These are phyloP conservation scores for Tetramorium bicarinatum DNA, from an alignment of 2,888 invertebrate genomes.

Conservation along the genomic window DNA sequence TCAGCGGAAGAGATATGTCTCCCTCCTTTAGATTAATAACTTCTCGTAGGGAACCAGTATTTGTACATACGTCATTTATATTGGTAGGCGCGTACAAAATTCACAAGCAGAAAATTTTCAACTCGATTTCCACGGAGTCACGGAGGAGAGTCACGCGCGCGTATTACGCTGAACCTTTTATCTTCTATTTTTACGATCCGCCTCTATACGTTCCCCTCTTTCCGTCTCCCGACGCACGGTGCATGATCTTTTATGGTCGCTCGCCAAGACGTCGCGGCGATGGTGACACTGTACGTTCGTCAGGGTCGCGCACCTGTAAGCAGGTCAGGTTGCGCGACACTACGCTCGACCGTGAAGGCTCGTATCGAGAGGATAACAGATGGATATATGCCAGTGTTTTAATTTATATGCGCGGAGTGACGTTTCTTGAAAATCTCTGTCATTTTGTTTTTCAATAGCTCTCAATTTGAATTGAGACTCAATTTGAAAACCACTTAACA, in stretches of 20 bases:
- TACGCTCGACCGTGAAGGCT: constrained; percentile 20
- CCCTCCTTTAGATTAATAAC: not conserved
- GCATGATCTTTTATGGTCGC: constrained; percentile 52
- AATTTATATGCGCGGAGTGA: constrained; percentile 22
- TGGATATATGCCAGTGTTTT: not conserved
- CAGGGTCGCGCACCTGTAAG: constrained; percentile 56
- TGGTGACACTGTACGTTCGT: constrained; percentile 56
- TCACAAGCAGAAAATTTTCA: constrained; percentile 11
- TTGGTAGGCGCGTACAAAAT: not conserved
- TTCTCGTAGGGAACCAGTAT: not conserved
- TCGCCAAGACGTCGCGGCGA: constrained; percentile 33
- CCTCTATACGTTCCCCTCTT: constrained; percentile 6
- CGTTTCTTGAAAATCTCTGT: constrained; percentile 1
- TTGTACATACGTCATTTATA: not conserved
- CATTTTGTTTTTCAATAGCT: not conserved
- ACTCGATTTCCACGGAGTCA: constrained; percentile 21
- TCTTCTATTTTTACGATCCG: constrained; percentile 39
- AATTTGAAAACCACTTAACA: not conserved
- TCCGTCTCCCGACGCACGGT: not conserved
- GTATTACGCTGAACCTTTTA: constrained; percentile 29
- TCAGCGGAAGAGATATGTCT: not conserved
- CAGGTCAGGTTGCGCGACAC: constrained; percentile 50
- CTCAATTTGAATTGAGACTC: not conserved
- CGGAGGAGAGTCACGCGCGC: not conserved
- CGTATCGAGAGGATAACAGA: not conserved